A percentile compares a stretch with the other conserved stretches of the same genome.
phyloP scores from a whole-genome alignment of 1,140 invertebrate species.

The Pygmarrhopalites habei region DNA sequence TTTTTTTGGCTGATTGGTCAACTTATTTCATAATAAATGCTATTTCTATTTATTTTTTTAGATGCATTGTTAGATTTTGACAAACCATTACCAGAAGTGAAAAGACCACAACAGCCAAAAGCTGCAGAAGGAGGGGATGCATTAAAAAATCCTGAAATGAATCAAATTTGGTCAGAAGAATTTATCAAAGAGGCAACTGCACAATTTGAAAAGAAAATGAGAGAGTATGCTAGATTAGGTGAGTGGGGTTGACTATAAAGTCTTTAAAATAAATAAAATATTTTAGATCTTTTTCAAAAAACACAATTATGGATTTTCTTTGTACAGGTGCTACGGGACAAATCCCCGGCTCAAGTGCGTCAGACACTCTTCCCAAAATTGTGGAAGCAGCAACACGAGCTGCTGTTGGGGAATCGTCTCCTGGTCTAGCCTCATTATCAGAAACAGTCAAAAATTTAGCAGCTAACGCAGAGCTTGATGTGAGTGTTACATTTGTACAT shows the following conservation, averaged over 20 bases:
- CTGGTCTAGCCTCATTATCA: conserved; percentile 45
- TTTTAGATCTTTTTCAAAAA: too few relatives aligned
- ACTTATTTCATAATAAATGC: neutral
- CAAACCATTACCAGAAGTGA: conserved; percentile 29
- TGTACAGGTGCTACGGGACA: conserved; percentile 17
- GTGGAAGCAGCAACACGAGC: conserved; percentile 42
- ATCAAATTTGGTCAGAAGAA: conserved; percentile 54
- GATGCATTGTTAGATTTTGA: conserved; percentile 40
- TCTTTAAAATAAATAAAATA: too few relatives aligned
- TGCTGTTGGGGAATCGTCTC: conserved; percentile 23
- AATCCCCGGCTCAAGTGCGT: neutral
- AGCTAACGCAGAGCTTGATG: conserved; percentile 39
- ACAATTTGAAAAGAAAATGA: conserved; percentile 56
- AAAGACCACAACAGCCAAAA: conserved; percentile 6
- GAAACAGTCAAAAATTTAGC: conserved; percentile 48
- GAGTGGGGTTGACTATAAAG: too few relatives aligned
- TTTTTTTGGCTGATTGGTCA: neutral
- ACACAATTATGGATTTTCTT: too few relatives aligned
- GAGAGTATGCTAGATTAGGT: conserved; percentile 42
- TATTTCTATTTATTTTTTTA: conserved; percentile 20
- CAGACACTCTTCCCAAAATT: conserved; percentile 46
- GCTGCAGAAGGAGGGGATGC: neutral
- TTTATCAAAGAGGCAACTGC: conserved; percentile 55
- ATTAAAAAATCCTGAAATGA: conserved; percentile 17
- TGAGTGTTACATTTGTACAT: too few relatives aligned